These are phyloP conservation scores for Brachypteracias leptosomus DNA, from an alignment of 2,113 vertebrate species.

Conservation along the genomic window DNA sequence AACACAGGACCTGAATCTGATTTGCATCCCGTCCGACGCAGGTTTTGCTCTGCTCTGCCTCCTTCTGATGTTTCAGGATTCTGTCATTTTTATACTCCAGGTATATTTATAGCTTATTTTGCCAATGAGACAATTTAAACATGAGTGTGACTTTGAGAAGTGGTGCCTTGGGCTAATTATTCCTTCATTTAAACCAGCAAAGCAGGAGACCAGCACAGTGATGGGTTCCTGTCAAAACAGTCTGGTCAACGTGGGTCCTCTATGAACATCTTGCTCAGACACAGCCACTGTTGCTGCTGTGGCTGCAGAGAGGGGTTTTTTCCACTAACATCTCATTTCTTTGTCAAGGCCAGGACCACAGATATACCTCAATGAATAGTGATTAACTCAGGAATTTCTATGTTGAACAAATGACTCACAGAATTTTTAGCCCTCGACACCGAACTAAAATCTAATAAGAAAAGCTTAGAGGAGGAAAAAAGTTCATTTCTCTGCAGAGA, in stretches of 20 bases:
- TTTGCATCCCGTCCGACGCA: background rate
- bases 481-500: background rate
- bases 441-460: background rate
- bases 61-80: background rate
- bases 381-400: background rate
- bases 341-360: background rate
- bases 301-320: background rate
- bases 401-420: background rate
- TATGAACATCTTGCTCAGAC: background rate
- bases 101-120: background rate
- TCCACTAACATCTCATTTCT: background rate
- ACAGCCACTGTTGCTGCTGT: background rate
- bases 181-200: background rate
- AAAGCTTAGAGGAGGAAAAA: background rate
- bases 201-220: background rate
- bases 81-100: background rate
- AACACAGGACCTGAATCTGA: background rate
- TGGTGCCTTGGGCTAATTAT: background rate
- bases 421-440: background rate
- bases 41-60: background rate
- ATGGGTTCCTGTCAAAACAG: background rate
- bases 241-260: too few species aligned
- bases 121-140: background rate
- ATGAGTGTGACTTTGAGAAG: background rate
- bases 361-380: background rate